Conservation (phyloP, 2,113 vertebrate species). For the Spermophilus dauricus region DNA sequence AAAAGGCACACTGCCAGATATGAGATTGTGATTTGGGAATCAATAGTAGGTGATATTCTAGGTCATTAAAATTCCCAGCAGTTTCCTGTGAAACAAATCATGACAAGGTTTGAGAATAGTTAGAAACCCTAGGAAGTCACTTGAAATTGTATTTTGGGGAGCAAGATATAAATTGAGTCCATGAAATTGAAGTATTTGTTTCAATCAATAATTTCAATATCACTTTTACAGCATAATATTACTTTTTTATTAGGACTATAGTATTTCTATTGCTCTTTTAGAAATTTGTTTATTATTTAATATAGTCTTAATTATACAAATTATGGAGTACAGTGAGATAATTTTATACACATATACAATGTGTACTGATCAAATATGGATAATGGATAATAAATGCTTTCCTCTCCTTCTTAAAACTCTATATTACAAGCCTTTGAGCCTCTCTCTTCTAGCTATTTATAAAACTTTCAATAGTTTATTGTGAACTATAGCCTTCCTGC, state of each 20-base stretch:
- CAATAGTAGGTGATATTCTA: neutral
- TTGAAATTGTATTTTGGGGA: neutral
- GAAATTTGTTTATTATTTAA: too few relatives aligned
- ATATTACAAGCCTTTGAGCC: neutral
- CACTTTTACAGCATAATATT: neutral
- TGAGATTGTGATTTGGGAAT: too few relatives aligned
- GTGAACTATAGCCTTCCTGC: neutral
- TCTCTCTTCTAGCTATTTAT: neutral
- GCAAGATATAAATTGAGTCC: neutral
- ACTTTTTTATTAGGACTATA: neutral
- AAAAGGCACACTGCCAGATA: too few relatives aligned
- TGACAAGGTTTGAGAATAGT: neutral
- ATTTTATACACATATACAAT: neutral
- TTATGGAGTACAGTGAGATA: neutral
- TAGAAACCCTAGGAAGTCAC: neutral
- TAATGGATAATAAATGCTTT: neutral
- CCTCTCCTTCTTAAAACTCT: neutral
- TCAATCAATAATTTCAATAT: neutral
- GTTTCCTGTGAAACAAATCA: neutral
- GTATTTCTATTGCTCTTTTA: neutral
- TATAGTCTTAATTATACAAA: too few relatives aligned
- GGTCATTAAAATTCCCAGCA: neutral
- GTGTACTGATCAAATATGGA: neutral
- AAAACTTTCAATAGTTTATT: neutral
- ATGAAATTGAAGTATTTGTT: constrained; percentile 13